These are phyloP conservation scores for Indicator maculatus DNA, from an alignment of 2,113 vertebrate genomes.

Conservation along the genomic window DNA sequence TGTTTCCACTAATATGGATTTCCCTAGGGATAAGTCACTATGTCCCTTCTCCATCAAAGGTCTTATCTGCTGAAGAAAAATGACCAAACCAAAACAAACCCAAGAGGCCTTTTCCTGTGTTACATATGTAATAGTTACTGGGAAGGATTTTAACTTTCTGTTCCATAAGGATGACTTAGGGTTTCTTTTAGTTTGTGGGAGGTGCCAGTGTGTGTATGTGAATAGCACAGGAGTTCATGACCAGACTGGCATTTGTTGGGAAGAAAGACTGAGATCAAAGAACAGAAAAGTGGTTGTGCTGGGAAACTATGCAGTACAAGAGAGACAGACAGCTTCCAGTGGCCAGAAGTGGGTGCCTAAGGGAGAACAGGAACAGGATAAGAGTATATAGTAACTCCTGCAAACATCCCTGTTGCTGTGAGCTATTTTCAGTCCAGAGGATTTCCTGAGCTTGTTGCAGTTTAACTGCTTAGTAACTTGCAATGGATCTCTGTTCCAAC, in stretches of 20 bases:
- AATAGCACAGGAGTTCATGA: not conserved
- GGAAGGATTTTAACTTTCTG: conserved; percentile 1
- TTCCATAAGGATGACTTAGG: not conserved
- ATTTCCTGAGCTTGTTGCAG: conserved; percentile 30
- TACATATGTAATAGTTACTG: not conserved
- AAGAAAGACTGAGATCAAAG: conserved; percentile 8
- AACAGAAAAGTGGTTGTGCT: not conserved
- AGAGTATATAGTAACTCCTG: not conserved
- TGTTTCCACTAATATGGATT: not conserved
- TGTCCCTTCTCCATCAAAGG: not conserved
- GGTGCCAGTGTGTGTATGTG: not conserved
- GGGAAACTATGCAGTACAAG: not conserved
- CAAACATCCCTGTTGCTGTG: conserved; percentile 1
- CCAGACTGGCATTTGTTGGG: not conserved
- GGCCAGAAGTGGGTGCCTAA: not conserved
- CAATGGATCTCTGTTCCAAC: not conserved
- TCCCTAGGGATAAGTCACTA: not conserved
- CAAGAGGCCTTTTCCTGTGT: not conserved
- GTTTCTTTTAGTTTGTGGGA: conserved; percentile 19
- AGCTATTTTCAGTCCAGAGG: conserved; percentile 34
- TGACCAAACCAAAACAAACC: not conserved
- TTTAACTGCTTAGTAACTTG: conserved; percentile 39
- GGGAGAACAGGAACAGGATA: conserved; percentile 1
- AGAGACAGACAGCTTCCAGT: not conserved
- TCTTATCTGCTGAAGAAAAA: not conserved